Percentiles rank a stretch among this genome's conserved stretches.
Conservation (phyloP, 2,113 vertebrate genomes). For the Actinemys pallida region DNA sequence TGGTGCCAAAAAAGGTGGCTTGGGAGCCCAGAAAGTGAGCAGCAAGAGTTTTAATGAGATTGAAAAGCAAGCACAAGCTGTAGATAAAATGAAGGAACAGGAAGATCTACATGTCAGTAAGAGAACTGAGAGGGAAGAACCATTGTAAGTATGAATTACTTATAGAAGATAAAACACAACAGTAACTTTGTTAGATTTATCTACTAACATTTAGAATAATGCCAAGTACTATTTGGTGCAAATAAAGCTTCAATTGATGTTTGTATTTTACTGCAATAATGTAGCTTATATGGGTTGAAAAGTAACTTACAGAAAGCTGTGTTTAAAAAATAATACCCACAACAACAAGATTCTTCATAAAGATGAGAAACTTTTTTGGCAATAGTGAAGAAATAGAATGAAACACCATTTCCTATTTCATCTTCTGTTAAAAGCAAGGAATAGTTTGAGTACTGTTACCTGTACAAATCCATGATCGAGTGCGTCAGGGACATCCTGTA, state of each 20-base stretch:
- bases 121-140: conserved; percentile 76
- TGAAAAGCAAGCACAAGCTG: conserved; percentile 92
- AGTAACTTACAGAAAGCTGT: neutral
- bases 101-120: conserved; percentile 75
- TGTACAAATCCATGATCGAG: neutral
- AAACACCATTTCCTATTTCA: neutral
- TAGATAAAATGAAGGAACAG: conserved; percentile 84
- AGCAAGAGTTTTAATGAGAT: conserved; percentile 88
- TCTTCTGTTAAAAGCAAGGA: neutral
- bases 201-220: neutral
- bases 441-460: neutral
- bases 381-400: neutral
- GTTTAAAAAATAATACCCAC: neutral
- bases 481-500: neutral
- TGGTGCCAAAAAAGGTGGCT: conserved; percentile 89
- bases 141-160: conserved; percentile 80
- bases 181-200: neutral
- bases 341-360: neutral
- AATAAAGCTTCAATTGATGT: neutral
- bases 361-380: neutral
- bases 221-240: neutral
- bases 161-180: neutral
- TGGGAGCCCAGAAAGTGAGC: conserved; percentile 95
- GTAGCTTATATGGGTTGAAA: neutral
- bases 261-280: neutral